A percentile compares a stretch with the other conserved stretches of the same genome.
Conservation (phyloP, 2,113 vertebrate genomes). For the rabbit (Oryctolagus cuniculus) region DNA sequence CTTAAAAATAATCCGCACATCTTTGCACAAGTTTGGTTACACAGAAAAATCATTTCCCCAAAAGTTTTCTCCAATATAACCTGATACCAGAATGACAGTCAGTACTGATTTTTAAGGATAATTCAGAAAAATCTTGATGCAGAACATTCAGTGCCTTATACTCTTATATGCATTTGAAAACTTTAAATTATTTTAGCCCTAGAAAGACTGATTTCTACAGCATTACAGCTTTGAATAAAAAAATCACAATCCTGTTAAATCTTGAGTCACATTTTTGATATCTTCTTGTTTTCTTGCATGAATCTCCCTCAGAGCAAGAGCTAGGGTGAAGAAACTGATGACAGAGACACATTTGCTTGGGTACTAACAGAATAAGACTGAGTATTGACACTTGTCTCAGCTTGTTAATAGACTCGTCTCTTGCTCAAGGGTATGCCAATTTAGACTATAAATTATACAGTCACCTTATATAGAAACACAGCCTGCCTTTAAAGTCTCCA, state of each 20-base stretch:
- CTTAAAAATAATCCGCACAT: neutral
- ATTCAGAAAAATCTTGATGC: neutral
- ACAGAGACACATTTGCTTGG: no score
- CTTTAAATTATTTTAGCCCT: no score
- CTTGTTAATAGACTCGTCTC: neutral
- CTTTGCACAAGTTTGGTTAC: neutral
- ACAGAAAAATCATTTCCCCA: neutral
- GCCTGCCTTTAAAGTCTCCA: neutral
- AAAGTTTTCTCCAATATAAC: neutral
- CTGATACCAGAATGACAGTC: neutral
- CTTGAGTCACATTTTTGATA: neutral
- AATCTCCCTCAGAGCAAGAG: neutral
- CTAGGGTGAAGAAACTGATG: neutral
- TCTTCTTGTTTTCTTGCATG: neutral
- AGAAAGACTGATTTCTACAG: no score
- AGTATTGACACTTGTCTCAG: neutral
- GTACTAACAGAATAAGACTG: rapidly evolving
- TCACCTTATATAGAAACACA: neutral
- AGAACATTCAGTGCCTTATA: no score
- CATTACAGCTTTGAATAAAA: neutral
- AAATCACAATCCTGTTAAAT: neutral
- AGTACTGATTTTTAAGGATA: neutral
- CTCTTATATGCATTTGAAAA: no score
- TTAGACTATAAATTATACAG: neutral
- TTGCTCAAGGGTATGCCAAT: neutral